Percentiles rank a stretch among this genome's conserved stretches.
These are phyloP conservation scores for Avahi laniger DNA, from an alignment of 2,797 vertebrate genomes.

Conservation along the genomic window DNA sequence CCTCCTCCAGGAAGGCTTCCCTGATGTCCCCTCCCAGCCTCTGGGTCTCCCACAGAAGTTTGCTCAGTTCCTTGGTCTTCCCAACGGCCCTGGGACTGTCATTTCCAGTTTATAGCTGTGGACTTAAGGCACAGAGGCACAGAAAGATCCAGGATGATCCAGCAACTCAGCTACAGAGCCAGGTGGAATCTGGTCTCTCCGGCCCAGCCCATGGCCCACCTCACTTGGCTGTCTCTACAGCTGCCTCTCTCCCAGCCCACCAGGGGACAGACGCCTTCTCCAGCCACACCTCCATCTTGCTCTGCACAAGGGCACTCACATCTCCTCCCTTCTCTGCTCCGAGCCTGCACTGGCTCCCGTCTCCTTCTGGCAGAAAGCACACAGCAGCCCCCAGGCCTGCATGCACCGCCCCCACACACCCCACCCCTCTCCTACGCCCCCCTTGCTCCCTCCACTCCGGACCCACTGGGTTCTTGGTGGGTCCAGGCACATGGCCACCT, in stretches of 20 bases:
- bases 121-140: neutral
- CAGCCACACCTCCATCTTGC: fast-evolving
- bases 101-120: neutral
- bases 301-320: neutral
- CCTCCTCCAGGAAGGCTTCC: neutral
- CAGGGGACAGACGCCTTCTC: neutral
- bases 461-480: neutral
- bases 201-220: no score
- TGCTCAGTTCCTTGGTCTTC: neutral
- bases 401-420: neutral
- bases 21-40: neutral
- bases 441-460: neutral
- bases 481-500: neutral
- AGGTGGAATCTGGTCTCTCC: neutral
- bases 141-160: neutral
- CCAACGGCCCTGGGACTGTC: neutral
- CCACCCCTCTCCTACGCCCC: neutral
- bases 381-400: neutral
- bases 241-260: neutral
- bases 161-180: neutral
- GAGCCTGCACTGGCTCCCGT: neutral
- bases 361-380: neutral
- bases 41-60: neutral
- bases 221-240: neutral
- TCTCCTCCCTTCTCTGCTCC: neutral